These are phyloP conservation scores for Perca schrenkii DNA, from an alignment of 2,113 vertebrate species.

Conservation along the genomic window DNA sequence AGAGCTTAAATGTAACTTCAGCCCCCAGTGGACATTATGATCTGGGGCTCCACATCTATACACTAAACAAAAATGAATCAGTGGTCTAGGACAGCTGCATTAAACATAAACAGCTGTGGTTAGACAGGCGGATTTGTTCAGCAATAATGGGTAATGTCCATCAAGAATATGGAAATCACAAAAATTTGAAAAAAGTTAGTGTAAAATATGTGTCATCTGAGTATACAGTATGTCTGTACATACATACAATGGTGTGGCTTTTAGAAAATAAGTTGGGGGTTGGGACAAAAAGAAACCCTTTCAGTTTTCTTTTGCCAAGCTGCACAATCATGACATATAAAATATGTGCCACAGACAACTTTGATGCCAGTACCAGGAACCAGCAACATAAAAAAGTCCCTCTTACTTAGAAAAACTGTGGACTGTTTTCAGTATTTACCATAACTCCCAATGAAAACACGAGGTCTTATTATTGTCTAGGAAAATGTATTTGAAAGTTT, in stretches of 20 bases:
- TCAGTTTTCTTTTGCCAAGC: not conserved
- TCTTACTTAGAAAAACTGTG: not conserved
- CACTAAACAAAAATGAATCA: no score
- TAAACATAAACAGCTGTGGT: not conserved
- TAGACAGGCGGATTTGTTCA: not conserved
- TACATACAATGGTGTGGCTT: no score
- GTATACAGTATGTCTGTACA: no score
- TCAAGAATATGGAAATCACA: no score
- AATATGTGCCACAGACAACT: not conserved
- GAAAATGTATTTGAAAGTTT: no score
- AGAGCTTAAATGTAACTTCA: not conserved
- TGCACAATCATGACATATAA: not conserved
- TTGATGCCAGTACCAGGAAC: no score
- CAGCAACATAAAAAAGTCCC: not conserved
- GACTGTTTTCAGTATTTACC: not conserved
- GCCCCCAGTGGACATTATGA: no score
- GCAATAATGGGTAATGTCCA: not conserved
- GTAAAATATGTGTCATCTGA: not conserved
- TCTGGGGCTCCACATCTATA: no score
- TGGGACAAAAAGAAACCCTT: not conserved
- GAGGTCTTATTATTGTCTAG: not conserved
- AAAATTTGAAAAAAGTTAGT: no score
- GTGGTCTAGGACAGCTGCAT: not conserved
- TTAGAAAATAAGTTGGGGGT: no score
- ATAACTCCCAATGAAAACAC: not conserved